Base-by-base conservation (phyloP, 2,113 vertebrate species). In the Panurus biarmicus region DNA sequence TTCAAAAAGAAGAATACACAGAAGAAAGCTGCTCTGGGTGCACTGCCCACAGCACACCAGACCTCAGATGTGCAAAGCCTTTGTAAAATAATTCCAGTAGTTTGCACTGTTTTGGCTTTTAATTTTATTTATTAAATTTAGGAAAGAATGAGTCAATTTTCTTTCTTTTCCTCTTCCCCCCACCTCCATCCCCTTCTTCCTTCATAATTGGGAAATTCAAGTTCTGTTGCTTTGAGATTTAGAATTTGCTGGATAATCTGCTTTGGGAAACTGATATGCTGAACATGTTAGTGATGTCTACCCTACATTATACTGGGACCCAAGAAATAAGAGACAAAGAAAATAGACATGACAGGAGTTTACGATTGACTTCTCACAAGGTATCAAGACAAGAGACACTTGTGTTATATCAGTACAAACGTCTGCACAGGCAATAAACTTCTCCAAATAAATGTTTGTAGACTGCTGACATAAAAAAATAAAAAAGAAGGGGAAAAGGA, bases 301-400 rank as follows among this genome's bases (percentile, higher is more conserved):
- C 21, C 48, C 22, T 65, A 58, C 31, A 6, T 65, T 78, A 44
- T 11, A 72, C 21, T 51, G 54, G 21, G 42, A 76, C 18, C 19
- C 54, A 64, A 94, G 80, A 94, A 94, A 92, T 50, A 89, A 65
- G 84, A 94, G 42, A 62, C 83, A 73, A 89, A 74, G 73, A 81
- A 85, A 93, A 87, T 22, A 90, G 62, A 90, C 42, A 23, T 57
- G 74, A 94, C 71, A 87, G 73, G 66, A 89, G 70, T 82, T 94
- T 96, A 94, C 0, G 1, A 87, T n/a, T 3, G 15, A 73, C 61
- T 94, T 91, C 89, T 87, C 35, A 33, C 66, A 85, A 79, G 77
- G 48, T 54, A 85, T 5, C 73, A 85, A 85, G 91, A 78, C 35
- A 76, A 58, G 60, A 90, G 48, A 14, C 45, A 28, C 56, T 90